Evolutionary conservation across 2,797 vertebrate species (phyloP), one percentile per base, ranked within the genome.

Genomic region (Alca torda): DNA sequence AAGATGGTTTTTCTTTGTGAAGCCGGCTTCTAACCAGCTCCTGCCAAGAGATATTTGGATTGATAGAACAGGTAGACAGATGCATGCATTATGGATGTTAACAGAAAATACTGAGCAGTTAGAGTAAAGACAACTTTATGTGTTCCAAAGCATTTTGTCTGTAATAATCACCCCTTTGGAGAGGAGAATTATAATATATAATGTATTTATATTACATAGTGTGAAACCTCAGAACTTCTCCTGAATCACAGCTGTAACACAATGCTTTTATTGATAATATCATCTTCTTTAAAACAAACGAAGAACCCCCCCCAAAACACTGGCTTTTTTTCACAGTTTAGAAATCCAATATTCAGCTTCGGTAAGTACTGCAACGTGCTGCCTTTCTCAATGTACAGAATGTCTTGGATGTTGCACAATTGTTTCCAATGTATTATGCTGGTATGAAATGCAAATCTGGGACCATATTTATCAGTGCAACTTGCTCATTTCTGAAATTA

Each of bases 291-390:
- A 54, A 73, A 84, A 53, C 6, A 79, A 50, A 46, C 1, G 57
- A n/a, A 50, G 20, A 37, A 30, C 65, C 12, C 7, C 4, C 9
- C 5, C 8, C 3, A 10, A 51, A 2, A 2, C 2, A 2, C n/a
- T 83, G 59, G 16, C 6, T 68, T 53, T 83, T 64, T 5, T 0
- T 21, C 7, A 7, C 18, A 79, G 4, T 65, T 70, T 48, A 61
- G 54, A 69, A 70, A 86, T 61, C 45, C 7, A 77, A 23, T 31
- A 35, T 75, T 59, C 15, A 60, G 7, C 31, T 78, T 84, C 26
- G 64, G 8, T 39, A 64, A 45, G 5, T 74, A 74, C 39, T 31
- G 41, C 5, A 57, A 30, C 17, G 3, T 30, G 20, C 20, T 45
- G 17, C 26, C 5, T 94, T 84, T 86, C 6, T 61, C 45, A 86